Conservation (phyloP, 1,140 invertebrate species). For the Drosophila takahashii region DNA sequence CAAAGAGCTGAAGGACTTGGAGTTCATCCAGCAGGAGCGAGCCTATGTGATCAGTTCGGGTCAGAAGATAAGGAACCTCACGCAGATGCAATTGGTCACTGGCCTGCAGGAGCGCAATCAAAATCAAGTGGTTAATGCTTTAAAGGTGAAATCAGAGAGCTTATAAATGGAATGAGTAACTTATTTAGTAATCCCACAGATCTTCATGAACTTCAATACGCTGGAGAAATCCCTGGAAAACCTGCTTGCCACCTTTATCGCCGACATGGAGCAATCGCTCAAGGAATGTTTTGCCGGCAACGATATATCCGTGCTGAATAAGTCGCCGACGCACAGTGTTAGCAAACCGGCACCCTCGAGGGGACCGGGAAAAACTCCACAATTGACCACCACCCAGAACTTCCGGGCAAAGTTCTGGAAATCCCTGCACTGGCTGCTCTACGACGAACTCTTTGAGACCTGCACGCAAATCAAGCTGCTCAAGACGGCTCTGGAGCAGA, state of each 20-base stretch:
- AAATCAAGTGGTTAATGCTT: constrained; percentile 73
- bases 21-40: constrained; percentile 85
- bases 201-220: constrained; percentile 83
- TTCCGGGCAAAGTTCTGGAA: constrained; percentile 91
- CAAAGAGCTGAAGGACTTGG: constrained; percentile 86
- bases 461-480: constrained; percentile 88
- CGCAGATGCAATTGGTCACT: constrained; percentile 80
- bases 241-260: constrained; percentile 74
- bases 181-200: constrained; percentile 34
- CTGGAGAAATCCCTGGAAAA: constrained; percentile 79
- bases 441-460: constrained; percentile 89
- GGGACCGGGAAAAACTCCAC: constrained; percentile 89
- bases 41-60: constrained; percentile 67
- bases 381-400: constrained; percentile 89
- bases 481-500: constrained; percentile 70
- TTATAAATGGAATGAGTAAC: not conserved
- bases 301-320: constrained; percentile 77
- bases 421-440: constrained; percentile 91
- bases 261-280: constrained; percentile 79
- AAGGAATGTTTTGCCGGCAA: constrained; percentile 84
- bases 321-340: constrained; percentile 48
- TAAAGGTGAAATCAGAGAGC: constrained; percentile 57
- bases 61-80: constrained; percentile 77
- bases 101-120: constrained; percentile 81
- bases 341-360: constrained; percentile 50